Conservation (phyloP, 2,113 vertebrate genomes). For the Gymnarchus niloticus region DNA sequence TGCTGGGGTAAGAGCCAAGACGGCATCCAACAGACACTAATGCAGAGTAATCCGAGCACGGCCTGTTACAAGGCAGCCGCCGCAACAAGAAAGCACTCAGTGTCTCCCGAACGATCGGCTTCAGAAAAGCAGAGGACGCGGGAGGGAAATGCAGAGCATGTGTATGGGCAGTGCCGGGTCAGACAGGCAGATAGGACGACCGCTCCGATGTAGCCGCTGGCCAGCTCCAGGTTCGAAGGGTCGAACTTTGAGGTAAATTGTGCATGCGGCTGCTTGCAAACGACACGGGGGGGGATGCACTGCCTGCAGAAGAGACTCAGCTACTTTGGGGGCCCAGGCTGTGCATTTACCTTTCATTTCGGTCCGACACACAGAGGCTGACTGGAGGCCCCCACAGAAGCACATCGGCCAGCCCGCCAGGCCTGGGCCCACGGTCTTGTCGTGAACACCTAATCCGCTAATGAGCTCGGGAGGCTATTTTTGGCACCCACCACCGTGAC, state of each 20-base stretch:
- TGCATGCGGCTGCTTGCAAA: no score
- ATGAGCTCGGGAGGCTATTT: slow-evolving; percentile 81
- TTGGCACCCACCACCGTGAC: slow-evolving; percentile 50
- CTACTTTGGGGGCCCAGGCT: slow-evolving; percentile 24
- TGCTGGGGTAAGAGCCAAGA: not conserved
- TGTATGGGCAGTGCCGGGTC: no score
- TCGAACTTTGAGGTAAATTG: no score
- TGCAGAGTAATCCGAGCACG: not conserved
- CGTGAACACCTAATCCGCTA: slow-evolving; percentile 82
- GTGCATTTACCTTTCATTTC: slow-evolving; percentile 65
- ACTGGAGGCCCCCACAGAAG: slow-evolving; percentile 76
- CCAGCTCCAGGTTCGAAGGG: no score
- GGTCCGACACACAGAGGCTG: slow-evolving; percentile 56
- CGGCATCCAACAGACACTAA: slow-evolving; percentile 16
- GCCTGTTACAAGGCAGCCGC: not conserved
- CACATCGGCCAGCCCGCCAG: slow-evolving; percentile 79
- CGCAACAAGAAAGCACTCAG: not conserved
- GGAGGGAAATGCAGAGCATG: no score
- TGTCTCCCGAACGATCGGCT: not conserved
- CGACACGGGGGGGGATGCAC: no score
- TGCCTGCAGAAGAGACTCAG: not conserved
- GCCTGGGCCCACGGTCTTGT: slow-evolving; percentile 73
- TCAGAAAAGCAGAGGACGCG: not conserved
- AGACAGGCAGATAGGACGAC: no score
- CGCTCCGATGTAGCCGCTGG: no score